Base-by-base conservation (phyloP, 2,113 vertebrate species). In the Psittacula cyanocephala region DNA sequence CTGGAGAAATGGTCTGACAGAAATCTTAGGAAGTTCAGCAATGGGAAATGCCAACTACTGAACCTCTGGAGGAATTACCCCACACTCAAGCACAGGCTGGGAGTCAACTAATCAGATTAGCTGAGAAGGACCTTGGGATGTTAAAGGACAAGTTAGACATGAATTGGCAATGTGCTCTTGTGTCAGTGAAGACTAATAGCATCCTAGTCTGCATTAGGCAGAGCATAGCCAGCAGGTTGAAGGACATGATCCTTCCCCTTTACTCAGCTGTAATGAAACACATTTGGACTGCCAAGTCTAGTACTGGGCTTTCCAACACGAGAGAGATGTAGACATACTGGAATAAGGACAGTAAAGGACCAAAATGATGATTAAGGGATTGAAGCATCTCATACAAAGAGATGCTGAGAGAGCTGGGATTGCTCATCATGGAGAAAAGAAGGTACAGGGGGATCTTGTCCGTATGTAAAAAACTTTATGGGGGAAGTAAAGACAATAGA, bases 81-180 rank as follows among this genome's bases (percentile, higher is more conserved):
- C 47, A 35, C 35, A 44, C 7, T 17, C 25, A 39, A 70, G 8
- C 11, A 37, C 2, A 77, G 62, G 7, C 12, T 47, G 47, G 13
- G 19, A 80, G 3, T 5, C 0, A 0, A 68, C 17, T 5, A 35
- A 72, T 35, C 20, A 71, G 43, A 52, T 11, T 49, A 37, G 12
- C 10, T 68, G 18, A 33, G 43, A 33, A 76, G 4, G 17, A 59
- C 11, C 37, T 25, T 25, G 23, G 17, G 10, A 17, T 65, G 3
- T 2, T 3, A 23, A 33, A 35, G 10, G 37, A 43, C 3, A n/a
- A 50, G 13, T 37, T 22, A 43, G 3, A 62, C 4, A 18, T n/a
- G 18, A 59, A 7, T 4, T 81, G 83, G 29, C 16, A 46, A 13
- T 11, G 20, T 49, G 31, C 20, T 57, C 22, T 47, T 47, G 37